Evolutionary conservation across 2,888 invertebrate genomes (phyloP).

Genomic region (Apamea epomidion): DNA sequence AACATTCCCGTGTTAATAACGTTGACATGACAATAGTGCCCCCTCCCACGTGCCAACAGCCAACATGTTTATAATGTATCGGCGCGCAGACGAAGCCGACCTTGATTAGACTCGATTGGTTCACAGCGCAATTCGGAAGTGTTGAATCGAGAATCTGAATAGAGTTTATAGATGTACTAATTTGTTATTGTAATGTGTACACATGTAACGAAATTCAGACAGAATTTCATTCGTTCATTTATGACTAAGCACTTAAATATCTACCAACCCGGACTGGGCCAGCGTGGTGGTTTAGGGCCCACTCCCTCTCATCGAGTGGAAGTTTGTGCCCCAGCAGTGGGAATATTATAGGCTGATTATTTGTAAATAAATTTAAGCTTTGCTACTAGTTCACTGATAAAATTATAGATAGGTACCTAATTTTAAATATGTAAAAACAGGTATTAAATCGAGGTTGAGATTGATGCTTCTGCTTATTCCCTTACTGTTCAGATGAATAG

Average conservation of each 20-base stretch:
- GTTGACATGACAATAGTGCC: constrained; percentile 38
- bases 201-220: background rate
- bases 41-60: constrained; percentile 17
- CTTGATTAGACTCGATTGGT: constrained; percentile 78
- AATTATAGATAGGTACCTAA: background rate
- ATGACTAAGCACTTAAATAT: too few relatives aligned
- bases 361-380: background rate
- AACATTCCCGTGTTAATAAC: constrained; percentile 39
- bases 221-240: too few relatives aligned
- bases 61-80: constrained; percentile 46
- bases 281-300: too few relatives aligned
- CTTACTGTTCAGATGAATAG: background rate
- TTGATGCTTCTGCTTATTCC: background rate
- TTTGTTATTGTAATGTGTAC: constrained; percentile 48
- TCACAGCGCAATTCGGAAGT: constrained; percentile 79
- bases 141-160: constrained; percentile 74
- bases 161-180: constrained; percentile 68
- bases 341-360: too few relatives aligned
- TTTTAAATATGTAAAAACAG: background rate
- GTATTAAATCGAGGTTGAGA: background rate
- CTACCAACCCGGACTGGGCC: too few relatives aligned
- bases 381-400: background rate
- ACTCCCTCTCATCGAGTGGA: too few relatives aligned
- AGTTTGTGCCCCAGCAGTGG: too few relatives aligned
- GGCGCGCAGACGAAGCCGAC: constrained; percentile 39